Percentiles rank a stretch among this genome's conserved stretches.
These are phyloP conservation scores for Tetrapedia diversipes DNA, from an alignment of 2,888 invertebrate species.

Conservation along the genomic window DNA sequence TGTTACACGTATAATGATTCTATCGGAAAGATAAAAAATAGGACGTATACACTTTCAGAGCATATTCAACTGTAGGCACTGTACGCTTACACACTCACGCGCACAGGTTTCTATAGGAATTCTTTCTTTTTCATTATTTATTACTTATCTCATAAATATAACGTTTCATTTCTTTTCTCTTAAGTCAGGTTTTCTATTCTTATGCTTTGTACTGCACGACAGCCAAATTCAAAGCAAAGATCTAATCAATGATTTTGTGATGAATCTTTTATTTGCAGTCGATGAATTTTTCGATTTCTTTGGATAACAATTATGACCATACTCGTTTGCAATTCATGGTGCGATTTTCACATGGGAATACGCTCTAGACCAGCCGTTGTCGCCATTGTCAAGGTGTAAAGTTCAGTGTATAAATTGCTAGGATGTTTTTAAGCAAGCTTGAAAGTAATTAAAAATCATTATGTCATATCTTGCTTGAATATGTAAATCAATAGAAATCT, in stretches of 20 bases:
- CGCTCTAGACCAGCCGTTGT: conserved; percentile 23
- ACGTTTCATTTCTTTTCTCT: neutral
- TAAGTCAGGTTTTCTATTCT: neutral
- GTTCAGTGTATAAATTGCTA: too few relatives aligned
- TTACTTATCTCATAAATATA: too few relatives aligned
- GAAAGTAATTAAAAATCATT: too few relatives aligned
- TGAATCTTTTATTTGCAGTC: neutral
- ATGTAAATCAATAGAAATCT: too few relatives aligned
- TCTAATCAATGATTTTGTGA: neutral
- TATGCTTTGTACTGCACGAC: conserved; percentile 8
- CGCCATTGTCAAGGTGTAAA: too few relatives aligned
- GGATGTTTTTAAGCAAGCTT: too few relatives aligned
- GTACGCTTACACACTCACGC: conserved; percentile 55
- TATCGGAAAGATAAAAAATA: conserved; percentile 13
- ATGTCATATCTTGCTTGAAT: too few relatives aligned
- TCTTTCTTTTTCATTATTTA: conserved; percentile 13
- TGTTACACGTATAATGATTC: neutral
- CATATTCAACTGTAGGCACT: conserved; percentile 51
- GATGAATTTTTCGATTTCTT: neutral
- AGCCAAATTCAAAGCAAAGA: neutral
- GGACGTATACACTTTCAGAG: conserved; percentile 52
- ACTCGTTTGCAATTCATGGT: conserved; percentile 8
- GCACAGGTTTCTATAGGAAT: conserved; percentile 38
- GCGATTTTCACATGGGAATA: neutral
- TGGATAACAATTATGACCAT: neutral